Evolutionary conservation across 2,888 invertebrate genomes (phyloP), one percentile per base, ranked within the genome.

Genomic region (Digitonthophagus gazella): DNA sequence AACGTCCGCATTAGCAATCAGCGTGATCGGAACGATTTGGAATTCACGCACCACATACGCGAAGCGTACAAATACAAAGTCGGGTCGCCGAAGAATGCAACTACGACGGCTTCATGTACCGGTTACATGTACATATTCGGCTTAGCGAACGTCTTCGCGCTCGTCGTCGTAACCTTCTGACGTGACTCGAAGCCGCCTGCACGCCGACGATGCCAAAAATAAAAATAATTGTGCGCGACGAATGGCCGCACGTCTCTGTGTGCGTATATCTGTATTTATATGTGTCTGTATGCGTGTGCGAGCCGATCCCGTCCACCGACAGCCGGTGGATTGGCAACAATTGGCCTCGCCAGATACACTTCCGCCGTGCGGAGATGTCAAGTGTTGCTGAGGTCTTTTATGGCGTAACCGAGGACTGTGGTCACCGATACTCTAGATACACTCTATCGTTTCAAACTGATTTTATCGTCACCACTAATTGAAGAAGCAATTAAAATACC

Each of bases 1-100:
- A 44, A 44, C 28, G 28, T 44, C 11, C 64, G 67, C 67, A 67
- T 67, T 67, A 64, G 64, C 67, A 67, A 67, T 67, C 64, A 67
- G 64, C 67, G 64, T 67, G 67, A 67, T 67, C 64, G 57, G 64
- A 63, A 64, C 67, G 64, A 67, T 64, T 56, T 28, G 67, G 67
- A 67, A 67, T 67, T 67, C 64, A 56, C 64, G 28, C 28, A 44
- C 28, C 28, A 44, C 28, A 44, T 44, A 44, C 28, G 28, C 28
- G 28, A 44, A 44, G 11, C 28, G 28, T 44, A 44, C 28, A 44
- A 44, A 44, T 44, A 44, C 28, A 44, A 44, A 44, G 28, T 44
- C 28, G 28, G 28, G 11, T 44, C 28, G 28, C 28, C 28, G 28
- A 44, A 44, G 28, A 44, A 44, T 44, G 28, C 28, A 44, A 44